Conservation (phyloP, 1,140 invertebrate species). For the Planococcus citri region DNA sequence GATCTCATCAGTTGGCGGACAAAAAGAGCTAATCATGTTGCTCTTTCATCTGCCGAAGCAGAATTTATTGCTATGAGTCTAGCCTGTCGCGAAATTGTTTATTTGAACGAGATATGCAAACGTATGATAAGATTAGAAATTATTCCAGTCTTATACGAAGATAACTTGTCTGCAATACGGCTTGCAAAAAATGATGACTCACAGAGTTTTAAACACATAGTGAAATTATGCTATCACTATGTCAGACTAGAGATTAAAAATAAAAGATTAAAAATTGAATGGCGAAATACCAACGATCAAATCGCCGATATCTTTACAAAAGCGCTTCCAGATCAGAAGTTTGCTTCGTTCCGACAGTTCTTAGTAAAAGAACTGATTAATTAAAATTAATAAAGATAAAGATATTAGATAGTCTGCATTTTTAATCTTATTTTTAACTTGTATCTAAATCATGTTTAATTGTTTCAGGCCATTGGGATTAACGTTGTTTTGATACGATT, state of each 20-base stretch:
- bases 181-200: not conserved
- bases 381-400: no score
- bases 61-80: conserved; percentile 32
- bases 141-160: not conserved
- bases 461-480: no score
- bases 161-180: not conserved
- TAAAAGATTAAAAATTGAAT: not conserved
- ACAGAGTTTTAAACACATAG: not conserved
- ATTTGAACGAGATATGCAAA: conserved; percentile 26
- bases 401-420: no score
- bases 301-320: not conserved
- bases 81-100: conserved; percentile 29
- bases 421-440: no score
- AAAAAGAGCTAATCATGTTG: conserved; percentile 30
- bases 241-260: not conserved
- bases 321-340: not conserved
- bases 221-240: conserved; percentile 1
- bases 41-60: conserved; percentile 32
- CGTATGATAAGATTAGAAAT: not conserved
- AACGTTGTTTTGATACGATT: no score
- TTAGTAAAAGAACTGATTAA: no score
- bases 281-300: not conserved
- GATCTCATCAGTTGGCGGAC: conserved; percentile 30
- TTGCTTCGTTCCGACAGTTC: no score
- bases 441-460: no score